These are phyloP conservation scores for Stegastes partitus DNA, from an alignment of 2,113 vertebrate species.

Conservation along the genomic window DNA sequence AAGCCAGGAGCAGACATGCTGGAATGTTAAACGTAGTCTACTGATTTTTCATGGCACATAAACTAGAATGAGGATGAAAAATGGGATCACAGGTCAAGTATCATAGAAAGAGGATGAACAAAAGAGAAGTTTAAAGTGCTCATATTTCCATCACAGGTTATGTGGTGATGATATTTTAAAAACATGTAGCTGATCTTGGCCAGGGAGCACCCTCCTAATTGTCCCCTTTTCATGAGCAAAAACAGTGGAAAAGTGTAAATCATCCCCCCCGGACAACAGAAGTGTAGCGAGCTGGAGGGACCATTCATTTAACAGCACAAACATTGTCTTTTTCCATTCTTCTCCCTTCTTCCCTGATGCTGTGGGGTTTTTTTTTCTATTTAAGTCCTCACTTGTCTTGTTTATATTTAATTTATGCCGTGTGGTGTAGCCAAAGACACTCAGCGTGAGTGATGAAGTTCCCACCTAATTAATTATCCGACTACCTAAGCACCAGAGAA, in stretches of 20 bases:
- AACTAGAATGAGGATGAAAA: constrained; percentile 59
- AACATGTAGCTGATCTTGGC: constrained; percentile 38
- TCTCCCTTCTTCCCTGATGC: too few species aligned
- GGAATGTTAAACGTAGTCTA: constrained; percentile 65
- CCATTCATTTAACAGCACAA: too few species aligned
- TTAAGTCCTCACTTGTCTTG: too few species aligned
- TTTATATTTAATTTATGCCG: too few species aligned
- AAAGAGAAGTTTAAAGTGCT: constrained; percentile 63
- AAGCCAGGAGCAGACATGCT: constrained; percentile 47
- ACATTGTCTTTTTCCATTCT: too few species aligned
- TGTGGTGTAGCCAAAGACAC: too few species aligned
- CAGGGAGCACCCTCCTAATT: not conserved
- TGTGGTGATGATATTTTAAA: constrained; percentile 43
- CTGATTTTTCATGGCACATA: constrained; percentile 75
- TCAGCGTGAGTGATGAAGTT: too few species aligned
- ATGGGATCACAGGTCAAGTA: constrained; percentile 73
- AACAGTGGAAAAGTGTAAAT: constrained; percentile 26
- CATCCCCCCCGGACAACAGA: constrained; percentile 8
- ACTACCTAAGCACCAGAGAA: not conserved
- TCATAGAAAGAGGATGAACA: constrained; percentile 57
- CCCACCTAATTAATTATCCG: too few species aligned
- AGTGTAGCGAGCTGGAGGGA: not conserved
- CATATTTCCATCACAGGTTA: constrained; percentile 65
- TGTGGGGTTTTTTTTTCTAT: too few species aligned
- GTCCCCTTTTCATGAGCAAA: constrained; percentile 3